phyloP scores from a whole-genome alignment of 1,140 invertebrate species.

The Zaprionus africanus region DNA sequence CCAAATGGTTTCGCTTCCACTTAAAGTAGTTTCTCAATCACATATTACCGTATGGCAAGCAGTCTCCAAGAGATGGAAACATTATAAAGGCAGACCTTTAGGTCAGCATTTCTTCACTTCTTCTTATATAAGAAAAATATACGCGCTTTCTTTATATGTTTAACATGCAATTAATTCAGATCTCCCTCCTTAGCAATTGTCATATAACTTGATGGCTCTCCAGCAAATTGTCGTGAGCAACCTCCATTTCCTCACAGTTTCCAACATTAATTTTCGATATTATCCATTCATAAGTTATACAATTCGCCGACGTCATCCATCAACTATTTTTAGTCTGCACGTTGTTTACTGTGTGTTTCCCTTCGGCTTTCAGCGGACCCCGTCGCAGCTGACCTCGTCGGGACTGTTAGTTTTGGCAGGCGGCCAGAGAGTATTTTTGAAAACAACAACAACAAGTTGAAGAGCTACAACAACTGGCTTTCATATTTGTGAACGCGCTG shows the following conservation, averaged over 20 bases:
- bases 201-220: not conserved
- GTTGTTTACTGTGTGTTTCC: slow-evolving; percentile 59
- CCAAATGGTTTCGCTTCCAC: too few species aligned
- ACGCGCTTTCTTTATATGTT: too few species aligned
- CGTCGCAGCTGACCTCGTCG: slow-evolving; percentile 20
- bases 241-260: not conserved
- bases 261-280: slow-evolving; percentile 10
- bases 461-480: not conserved
- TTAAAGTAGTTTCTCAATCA: too few species aligned
- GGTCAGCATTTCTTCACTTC: too few species aligned
- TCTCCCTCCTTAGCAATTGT: too few species aligned
- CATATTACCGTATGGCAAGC: too few species aligned
- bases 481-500: slow-evolving; percentile 3
- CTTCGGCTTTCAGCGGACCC: slow-evolving; percentile 27
- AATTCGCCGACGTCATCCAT: slow-evolving; percentile 46
- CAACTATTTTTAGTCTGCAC: slow-evolving; percentile 58
- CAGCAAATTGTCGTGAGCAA: not conserved
- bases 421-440: slow-evolving; percentile 51
- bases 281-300: slow-evolving; percentile 30
- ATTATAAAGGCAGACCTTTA: too few species aligned
- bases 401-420: slow-evolving; percentile 48
- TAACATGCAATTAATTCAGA: too few species aligned
- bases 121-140: too few species aligned
- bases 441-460: slow-evolving; percentile 2
- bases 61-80: too few species aligned